Conservation (phyloP, 2,797 vertebrate genomes). For the Trichosurus vulpecula region DNA sequence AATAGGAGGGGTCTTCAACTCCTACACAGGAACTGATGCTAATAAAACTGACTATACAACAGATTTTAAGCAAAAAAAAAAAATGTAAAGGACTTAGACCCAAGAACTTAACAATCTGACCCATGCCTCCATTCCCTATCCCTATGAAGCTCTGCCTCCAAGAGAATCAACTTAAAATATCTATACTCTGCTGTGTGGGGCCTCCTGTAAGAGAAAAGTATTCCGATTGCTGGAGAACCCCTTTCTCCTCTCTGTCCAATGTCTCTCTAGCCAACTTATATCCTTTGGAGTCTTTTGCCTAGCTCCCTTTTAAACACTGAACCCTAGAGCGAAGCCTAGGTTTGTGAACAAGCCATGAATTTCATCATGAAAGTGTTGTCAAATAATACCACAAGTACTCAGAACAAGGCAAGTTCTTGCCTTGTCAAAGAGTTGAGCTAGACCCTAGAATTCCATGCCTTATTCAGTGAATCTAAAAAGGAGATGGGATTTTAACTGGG, state of each 20-base stretch:
- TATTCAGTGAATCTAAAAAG: not conserved
- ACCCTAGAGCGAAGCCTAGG: not conserved
- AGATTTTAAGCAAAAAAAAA: not conserved
- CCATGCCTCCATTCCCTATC: not conserved
- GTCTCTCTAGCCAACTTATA: not conserved
- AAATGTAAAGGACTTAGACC: not conserved
- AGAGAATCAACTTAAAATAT: not conserved
- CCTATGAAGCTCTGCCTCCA: not conserved
- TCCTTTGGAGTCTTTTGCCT: not conserved
- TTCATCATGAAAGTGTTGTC: not conserved
- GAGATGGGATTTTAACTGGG: not conserved
- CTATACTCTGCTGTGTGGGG: not conserved
- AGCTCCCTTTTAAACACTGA: not conserved
- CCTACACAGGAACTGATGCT: not conserved
- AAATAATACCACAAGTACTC: not conserved
- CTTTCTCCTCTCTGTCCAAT: not conserved
- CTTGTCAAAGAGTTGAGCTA: not conserved
- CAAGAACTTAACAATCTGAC: not conserved
- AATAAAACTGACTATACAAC: not conserved
- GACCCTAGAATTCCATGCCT: not conserved
- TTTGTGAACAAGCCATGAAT: not conserved
- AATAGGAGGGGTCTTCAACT: not conserved
- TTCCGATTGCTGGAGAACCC: not conserved
- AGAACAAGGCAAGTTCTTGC: not conserved
- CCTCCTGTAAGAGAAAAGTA: not conserved